Evolutionary conservation across 2,113 vertebrate genomes (phyloP).

Genomic region (Mastomys coucha): DNA sequence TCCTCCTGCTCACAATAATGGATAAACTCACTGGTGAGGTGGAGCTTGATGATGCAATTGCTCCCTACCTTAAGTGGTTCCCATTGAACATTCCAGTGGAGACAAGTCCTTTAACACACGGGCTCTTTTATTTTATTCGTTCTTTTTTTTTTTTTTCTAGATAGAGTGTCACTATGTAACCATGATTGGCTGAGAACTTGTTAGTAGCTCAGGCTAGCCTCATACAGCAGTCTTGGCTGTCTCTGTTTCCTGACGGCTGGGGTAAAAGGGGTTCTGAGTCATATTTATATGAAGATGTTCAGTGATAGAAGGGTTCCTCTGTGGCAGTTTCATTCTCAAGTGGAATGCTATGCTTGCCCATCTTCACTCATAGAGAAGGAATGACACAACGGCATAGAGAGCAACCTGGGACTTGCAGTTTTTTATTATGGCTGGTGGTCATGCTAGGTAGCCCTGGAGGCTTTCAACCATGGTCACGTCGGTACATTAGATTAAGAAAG

Average conservation of each 20-base stretch:
- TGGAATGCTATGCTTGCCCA: neutral
- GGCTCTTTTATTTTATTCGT: neutral
- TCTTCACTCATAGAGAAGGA: neutral
- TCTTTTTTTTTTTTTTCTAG: neutral
- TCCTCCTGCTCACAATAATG: neutral
- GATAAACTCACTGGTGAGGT: neutral
- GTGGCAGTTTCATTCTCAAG: neutral
- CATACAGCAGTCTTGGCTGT: neutral
- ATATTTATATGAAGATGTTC: neutral
- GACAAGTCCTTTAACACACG: neutral
- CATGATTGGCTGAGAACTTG: neutral
- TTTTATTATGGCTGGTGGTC: neutral
- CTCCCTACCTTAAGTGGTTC: neutral
- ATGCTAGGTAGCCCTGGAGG: neutral
- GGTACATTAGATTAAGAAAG: neutral
- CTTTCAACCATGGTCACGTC: neutral
- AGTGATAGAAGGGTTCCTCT: slow-evolving; percentile 7
- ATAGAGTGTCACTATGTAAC: neutral
- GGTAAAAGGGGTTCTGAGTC: slow-evolving; percentile 12
- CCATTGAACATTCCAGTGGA: neutral
- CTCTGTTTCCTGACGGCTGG: neutral
- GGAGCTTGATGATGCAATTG: neutral
- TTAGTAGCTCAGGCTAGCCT: neutral
- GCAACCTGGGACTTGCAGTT: neutral
- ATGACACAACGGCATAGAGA: neutral